These are phyloP conservation scores for Eufriesea mexicana DNA, from an alignment of 1,140 invertebrate species.

Conservation along the genomic window DNA sequence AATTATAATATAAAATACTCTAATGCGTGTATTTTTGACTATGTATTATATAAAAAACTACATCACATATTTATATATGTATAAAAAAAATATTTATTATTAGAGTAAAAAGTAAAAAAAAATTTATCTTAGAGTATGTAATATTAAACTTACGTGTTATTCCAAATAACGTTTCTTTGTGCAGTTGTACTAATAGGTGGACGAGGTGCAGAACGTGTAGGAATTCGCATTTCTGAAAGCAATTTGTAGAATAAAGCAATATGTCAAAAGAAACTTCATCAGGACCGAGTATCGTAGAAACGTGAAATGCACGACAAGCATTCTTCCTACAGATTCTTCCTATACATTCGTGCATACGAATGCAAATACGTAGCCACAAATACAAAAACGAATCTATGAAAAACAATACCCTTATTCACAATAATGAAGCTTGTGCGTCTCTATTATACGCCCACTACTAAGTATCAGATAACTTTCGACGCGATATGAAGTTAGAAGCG, in stretches of 20 bases:
- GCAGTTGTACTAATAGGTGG: constrained; percentile 68
- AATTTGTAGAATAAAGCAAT: constrained; percentile 35
- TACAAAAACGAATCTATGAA: constrained; percentile 7
- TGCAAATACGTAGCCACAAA: constrained; percentile 22
- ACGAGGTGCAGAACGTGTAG: constrained; percentile 77
- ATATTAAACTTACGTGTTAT: constrained; percentile 70
- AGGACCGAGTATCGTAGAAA: not conserved
- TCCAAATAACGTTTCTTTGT: constrained; percentile 71
- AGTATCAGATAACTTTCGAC: constrained; percentile 24
- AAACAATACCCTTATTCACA: not conserved
- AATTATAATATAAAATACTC: not conserved
- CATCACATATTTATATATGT: not conserved
- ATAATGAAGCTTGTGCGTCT: not conserved
- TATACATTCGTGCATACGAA: constrained; percentile 27
- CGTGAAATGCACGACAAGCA: constrained; percentile 64
- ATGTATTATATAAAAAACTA: not conserved
- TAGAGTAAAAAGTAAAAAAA: not conserved
- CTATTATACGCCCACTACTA: constrained; percentile 35
- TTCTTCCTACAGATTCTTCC: constrained; percentile 59
- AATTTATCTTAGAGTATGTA: not conserved
- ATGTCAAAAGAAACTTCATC: constrained; percentile 1
- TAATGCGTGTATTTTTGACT: not conserved
- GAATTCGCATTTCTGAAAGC: constrained; percentile 77
- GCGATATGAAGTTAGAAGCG: not conserved
- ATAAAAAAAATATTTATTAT: not conserved